Evolutionary conservation across 2,888 invertebrate genomes (phyloP), one percentile per base, ranked within the genome.

Genomic region (Trichogramma dendrolimi): DNA sequence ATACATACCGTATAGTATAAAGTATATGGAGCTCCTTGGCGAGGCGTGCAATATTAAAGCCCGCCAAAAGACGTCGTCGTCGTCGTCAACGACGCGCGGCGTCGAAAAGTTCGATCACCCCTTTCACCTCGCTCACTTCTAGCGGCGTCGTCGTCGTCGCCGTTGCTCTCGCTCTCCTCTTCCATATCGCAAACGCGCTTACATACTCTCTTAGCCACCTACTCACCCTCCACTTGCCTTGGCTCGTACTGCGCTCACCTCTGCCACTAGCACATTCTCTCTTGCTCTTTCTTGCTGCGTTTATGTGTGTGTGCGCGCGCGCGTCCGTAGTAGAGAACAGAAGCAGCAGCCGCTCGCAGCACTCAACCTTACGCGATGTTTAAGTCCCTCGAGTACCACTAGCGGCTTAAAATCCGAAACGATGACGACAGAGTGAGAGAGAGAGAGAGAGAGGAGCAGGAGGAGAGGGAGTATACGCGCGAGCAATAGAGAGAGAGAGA

Each of bases 391-490:
- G 64, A 59, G 62, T 66, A 44, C 57, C 52, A 57, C 62, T 53
- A 43, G 60, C 58, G 56, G 64, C 62, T 64, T 59, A 61, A 58
- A 58, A 58, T 61, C 51, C 66, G 58, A 64, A 61, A 66, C 58
- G 53, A 62, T 54, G 49, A 46, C 39, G 49, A 57, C 46, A 27
- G 27, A 27, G 27, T 27, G 27, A 27, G 27, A 27, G 27, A 14
- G 14, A n/a, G 43, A 46, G 52, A 57, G 27, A 42, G 48, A 10
- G 55, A 58, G 55, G 27, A 38, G 40, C 27, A 40, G 38, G 42
- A 27, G 46, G 6, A 10, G 42, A 42, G 52, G 42, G 53, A 53
- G 46, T 27, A 27, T 27, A 27, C 27, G 27, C 27, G 27, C 27
- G 27, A 27, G 27, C 39, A 48, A 57, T 43, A 27, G 27, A 27